Conservation (phyloP, 2,888 invertebrate species). For the Phania funesta region DNA sequence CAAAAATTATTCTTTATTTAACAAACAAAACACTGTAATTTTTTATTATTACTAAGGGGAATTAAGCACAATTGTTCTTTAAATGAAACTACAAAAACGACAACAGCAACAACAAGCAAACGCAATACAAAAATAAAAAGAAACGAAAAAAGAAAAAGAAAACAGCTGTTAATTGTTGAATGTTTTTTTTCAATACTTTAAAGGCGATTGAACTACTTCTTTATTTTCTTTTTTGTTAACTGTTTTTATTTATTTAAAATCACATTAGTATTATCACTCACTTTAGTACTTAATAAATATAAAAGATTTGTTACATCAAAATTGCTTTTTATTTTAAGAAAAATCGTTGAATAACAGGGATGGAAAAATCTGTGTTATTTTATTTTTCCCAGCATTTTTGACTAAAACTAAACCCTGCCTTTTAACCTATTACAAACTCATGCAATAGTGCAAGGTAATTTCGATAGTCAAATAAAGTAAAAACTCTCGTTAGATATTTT, state of each 20-base stretch:
- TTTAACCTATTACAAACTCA: too few relatives aligned
- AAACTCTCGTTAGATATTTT: too few relatives aligned
- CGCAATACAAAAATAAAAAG: neutral
- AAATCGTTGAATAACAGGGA: neutral
- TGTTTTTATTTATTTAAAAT: neutral
- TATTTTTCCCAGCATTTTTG: too few relatives aligned
- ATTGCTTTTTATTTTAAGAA: neutral
- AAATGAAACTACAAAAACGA: neutral
- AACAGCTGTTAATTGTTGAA: neutral
- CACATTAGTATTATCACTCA: neutral
- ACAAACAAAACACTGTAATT: slow-evolving; percentile 47
- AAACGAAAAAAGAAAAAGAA: neutral
- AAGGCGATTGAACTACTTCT: slow-evolving; percentile 30
- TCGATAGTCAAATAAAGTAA: too few relatives aligned
- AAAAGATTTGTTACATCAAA: neutral
- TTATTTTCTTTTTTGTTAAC: neutral
- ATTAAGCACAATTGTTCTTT: neutral
- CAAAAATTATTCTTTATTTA: slow-evolving; percentile 4
- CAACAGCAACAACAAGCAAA: neutral
- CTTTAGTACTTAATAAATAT: neutral
- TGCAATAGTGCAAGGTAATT: too few relatives aligned
- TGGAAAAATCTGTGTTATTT: neutral
- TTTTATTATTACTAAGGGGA: neutral
- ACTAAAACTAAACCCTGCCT: too few relatives aligned
- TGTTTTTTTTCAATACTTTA: neutral